A percentile compares a stretch with the other conserved stretches of the same genome.
These are phyloP conservation scores for Scaptomyza pallida DNA, from an alignment of 1,140 invertebrate genomes.

Conservation along the genomic window DNA sequence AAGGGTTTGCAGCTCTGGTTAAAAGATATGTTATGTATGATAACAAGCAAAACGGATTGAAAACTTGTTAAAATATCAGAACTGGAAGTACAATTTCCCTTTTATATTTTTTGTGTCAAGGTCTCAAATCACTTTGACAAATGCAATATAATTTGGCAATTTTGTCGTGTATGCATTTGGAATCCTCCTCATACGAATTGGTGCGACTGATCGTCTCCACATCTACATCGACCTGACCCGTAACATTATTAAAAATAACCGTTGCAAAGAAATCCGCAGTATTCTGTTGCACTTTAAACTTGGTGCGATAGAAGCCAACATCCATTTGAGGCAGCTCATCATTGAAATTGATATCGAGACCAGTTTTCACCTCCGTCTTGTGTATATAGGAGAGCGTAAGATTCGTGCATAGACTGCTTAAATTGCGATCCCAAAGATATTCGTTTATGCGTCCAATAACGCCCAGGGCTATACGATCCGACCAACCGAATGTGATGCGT, in stretches of 20 bases:
- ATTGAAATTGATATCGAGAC: slow-evolving; percentile 23
- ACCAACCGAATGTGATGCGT: slow-evolving; percentile 67
- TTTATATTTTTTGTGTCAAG: not conserved
- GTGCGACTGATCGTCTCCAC: slow-evolving; percentile 86
- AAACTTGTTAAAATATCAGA: no score
- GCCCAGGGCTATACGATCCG: slow-evolving; percentile 25
- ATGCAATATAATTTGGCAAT: slow-evolving; percentile 85
- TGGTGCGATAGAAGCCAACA: slow-evolving; percentile 48
- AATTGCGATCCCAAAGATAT: slow-evolving; percentile 49
- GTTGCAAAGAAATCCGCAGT: slow-evolving; percentile 86
- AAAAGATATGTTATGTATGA: no score
- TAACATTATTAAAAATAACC: slow-evolving; percentile 78
- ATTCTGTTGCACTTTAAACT: slow-evolving; percentile 77
- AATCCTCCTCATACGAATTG: slow-evolving; percentile 86
- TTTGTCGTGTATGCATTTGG: slow-evolving; percentile 85
- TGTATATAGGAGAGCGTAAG: slow-evolving; percentile 53
- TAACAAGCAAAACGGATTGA: not conserved
- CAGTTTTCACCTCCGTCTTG: slow-evolving; percentile 46
- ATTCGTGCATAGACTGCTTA: slow-evolving; percentile 47
- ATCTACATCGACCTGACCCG: slow-evolving; percentile 49
- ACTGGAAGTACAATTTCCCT: no score
- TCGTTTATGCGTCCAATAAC: slow-evolving; percentile 84
- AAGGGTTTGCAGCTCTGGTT: no score
- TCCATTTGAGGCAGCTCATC: slow-evolving; percentile 18
- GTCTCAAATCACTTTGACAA: slow-evolving; percentile 31